These are phyloP conservation scores for Clarias fuscus DNA, from an alignment of 2,797 vertebrate genomes.

Conservation along the genomic window DNA sequence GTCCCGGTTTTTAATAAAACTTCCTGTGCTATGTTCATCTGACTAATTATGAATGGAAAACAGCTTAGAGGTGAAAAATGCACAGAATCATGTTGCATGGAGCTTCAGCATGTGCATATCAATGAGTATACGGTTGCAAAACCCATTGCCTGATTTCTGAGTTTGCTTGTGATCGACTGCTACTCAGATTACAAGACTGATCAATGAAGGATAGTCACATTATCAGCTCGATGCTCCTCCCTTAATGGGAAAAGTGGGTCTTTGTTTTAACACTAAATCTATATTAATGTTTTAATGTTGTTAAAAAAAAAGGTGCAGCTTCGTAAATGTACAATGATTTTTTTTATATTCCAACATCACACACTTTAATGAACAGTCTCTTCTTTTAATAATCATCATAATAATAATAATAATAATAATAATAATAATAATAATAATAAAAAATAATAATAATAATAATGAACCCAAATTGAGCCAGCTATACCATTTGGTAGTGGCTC, in stretches of 20 bases:
- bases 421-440: no score
- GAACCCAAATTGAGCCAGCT: no score
- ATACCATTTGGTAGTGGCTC: background rate
- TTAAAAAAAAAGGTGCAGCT: background rate
- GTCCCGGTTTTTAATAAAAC: conserved; percentile 21
- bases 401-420: no score
- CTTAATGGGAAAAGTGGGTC: background rate
- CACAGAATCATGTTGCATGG: background rate
- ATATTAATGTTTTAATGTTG: background rate
- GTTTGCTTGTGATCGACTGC: conserved; percentile 20
- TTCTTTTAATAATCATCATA: background rate
- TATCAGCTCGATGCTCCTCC: background rate
- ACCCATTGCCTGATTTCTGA: conserved; percentile 26
- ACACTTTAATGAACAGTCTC: background rate
- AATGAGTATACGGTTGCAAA: conserved; percentile 41
- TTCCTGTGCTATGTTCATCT: conserved; percentile 3
- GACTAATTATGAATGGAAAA: background rate
- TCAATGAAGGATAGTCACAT: conserved; percentile 15
- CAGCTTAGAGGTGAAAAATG: conserved; percentile 4
- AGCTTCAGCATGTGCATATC: background rate
- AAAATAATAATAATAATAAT: no score
- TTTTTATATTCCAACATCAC: background rate
- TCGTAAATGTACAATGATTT: background rate
- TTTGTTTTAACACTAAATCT: background rate
- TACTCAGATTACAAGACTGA: conserved; percentile 36